Conservation (phyloP, 2,113 vertebrate species). For the Elephantulus edwardii region DNA sequence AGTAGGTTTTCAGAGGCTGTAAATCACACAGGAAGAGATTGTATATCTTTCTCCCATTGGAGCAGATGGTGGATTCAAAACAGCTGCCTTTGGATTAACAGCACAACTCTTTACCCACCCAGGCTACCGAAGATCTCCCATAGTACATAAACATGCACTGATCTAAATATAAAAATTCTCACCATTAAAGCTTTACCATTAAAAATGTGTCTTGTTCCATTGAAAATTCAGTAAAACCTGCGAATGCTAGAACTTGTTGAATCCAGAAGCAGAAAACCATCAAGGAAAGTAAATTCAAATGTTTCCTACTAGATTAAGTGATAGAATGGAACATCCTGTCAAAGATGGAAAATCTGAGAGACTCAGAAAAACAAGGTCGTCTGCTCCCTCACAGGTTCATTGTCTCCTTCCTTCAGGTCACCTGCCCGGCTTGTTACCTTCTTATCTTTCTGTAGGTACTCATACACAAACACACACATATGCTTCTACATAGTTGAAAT, state of each 20-base stretch:
- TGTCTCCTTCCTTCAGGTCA: neutral
- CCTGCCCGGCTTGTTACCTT: neutral
- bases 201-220: slow-evolving; percentile 37
- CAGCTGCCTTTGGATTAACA: too few species aligned
- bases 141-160: too few species aligned
- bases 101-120: too few species aligned
- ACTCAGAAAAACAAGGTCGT: neutral
- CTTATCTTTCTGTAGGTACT: neutral
- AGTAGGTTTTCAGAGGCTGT: too few species aligned
- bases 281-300: neutral
- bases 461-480: too few species aligned
- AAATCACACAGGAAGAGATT: too few species aligned
- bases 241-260: neutral
- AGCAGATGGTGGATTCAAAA: too few species aligned
- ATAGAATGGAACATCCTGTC: neutral
- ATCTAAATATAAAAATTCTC: slow-evolving; percentile 36
- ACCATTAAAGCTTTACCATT: neutral
- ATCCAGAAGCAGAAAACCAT: neutral
- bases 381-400: neutral
- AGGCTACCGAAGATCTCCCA: too few species aligned
- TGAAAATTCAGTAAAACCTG: neutral
- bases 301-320: neutral
- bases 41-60: too few species aligned
- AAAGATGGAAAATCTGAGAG: neutral
- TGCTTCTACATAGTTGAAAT: too few species aligned